Base-by-base conservation (phyloP, 2,113 vertebrate species). In the Alligator mississippiensis region DNA sequence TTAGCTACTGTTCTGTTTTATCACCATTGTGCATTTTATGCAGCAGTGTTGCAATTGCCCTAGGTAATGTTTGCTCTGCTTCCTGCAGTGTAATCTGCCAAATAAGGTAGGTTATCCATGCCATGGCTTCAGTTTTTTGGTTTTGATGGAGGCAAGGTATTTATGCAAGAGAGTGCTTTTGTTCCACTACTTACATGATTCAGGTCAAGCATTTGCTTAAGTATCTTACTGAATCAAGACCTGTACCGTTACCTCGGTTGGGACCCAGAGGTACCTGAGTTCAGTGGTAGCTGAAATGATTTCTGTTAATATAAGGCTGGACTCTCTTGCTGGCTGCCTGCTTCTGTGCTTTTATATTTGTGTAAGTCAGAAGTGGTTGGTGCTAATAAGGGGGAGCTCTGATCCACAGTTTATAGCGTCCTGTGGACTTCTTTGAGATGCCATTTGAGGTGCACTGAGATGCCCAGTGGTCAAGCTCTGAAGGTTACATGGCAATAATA, bases 1-100 rank as follows among this genome's bases (percentile, higher is more conserved):
- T 94, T 74, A 88, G 77, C 34, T 54, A 28, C 19, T 87, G 87
- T 82, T 92, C 72, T 90, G 0, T 82, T 96, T 95, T 95, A 91
- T 93, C 55, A 1, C 85, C 15, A 10, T 9, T 12, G 62, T 90
- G 81, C 93, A 90, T 88, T 97, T 91, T 70, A 86, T 85, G 28
- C 58, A 77, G 88, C 77, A 13, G 74, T 87, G 91, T 88, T 63
- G 14, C 83, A 95, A 85, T 66, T 0, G 24, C 86, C 93, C 84
- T 87, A 75, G 94, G 88, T 96, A 83, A 85, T 19, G 61, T 95
- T 96, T 93, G 94, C 77, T 79, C 79, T 96, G 90, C 92, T 95
- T 93, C 68, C 84, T 80, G 80, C 78, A 58, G 21, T 70, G 78
- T 95, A 87, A 97, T 92, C 89, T 92, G 88, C 93, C 90, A 92